Percentiles rank a stretch among this genome's conserved stretches.
These are phyloP conservation scores for Heliconius sara DNA, from an alignment of 2,888 invertebrate species.

Conservation along the genomic window DNA sequence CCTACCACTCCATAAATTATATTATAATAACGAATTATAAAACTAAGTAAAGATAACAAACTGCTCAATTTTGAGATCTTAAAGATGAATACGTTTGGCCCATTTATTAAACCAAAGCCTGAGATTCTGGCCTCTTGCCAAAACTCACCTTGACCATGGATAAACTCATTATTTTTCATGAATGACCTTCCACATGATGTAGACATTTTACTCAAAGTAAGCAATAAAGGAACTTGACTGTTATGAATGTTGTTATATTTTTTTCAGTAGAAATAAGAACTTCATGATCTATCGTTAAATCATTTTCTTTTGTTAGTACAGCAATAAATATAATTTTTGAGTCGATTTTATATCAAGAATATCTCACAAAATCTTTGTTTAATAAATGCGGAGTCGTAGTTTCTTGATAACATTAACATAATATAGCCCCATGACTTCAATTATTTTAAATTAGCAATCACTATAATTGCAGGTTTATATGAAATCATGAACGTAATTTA, in stretches of 20 bases:
- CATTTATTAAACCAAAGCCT: constrained; percentile 42
- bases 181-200: constrained; percentile 37
- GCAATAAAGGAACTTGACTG: not conserved
- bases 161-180: constrained; percentile 41
- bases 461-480: too few species aligned
- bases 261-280: not conserved
- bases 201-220: constrained; percentile 17
- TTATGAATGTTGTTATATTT: not conserved
- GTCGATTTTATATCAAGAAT: too few species aligned
- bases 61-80: constrained; percentile 32
- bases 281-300: not conserved
- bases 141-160: constrained; percentile 45
- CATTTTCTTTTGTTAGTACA: not conserved
- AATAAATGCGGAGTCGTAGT: not conserved
- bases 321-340: not conserved
- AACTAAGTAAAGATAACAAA: constrained; percentile 11
- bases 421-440: too few species aligned
- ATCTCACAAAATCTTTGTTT: too few species aligned
- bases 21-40: not conserved
- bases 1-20: not conserved
- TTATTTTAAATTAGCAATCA: too few species aligned
- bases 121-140: constrained; percentile 39
- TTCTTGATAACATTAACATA: too few species aligned
- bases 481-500: too few species aligned
- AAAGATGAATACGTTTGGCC: constrained; percentile 43